phyloP scores from a whole-genome alignment of 2,797 vertebrate species.

The Malacoctenus gilli region DNA sequence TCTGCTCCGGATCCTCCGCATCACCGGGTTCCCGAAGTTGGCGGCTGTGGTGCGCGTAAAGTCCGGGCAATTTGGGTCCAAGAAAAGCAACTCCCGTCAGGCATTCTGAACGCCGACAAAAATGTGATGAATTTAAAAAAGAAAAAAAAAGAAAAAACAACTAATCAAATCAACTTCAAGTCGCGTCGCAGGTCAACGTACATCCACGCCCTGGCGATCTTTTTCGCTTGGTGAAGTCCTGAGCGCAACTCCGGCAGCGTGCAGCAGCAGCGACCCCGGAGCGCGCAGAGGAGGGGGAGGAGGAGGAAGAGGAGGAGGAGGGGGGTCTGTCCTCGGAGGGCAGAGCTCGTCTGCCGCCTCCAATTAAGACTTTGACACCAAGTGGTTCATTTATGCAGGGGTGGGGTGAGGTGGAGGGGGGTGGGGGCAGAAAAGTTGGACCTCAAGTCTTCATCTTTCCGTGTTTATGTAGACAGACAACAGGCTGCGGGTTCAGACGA shows the following conservation, averaged over 20 bases:
- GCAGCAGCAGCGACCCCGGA: constrained; percentile 21
- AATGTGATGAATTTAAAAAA: not conserved
- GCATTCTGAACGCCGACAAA: constrained; percentile 1
- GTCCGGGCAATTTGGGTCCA: constrained; percentile 24
- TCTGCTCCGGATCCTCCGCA: constrained; percentile 35
- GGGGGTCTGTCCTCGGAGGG: constrained; percentile 7
- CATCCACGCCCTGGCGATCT: constrained; percentile 34
- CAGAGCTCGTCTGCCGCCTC: constrained; percentile 16
- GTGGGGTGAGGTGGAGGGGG: too few relatives aligned
- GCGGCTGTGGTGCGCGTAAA: constrained; percentile 14
- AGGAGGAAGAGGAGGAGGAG: too few relatives aligned
- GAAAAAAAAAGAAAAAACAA: not conserved
- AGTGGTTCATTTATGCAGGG: constrained; percentile 21
- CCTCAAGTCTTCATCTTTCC: constrained; percentile 30
- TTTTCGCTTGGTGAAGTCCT: constrained; percentile 34
- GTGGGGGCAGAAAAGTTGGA: constrained; percentile 38
- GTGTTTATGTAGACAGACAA: constrained; percentile 33
- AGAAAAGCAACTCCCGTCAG: constrained; percentile 2
- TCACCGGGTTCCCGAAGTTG: constrained; percentile 60
- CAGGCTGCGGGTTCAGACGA: constrained; percentile 38
- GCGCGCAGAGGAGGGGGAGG: too few relatives aligned
- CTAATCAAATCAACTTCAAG: constrained; percentile 39
- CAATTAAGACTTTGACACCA: constrained; percentile 36
- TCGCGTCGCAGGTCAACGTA: constrained; percentile 7
- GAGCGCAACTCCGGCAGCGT: constrained; percentile 57